Percentiles rank a stretch among this genome's conserved stretches.
Evolutionary conservation across 2,888 invertebrate genomes (phyloP).

Genomic region (Scotopteryx bipunctaria): DNA sequence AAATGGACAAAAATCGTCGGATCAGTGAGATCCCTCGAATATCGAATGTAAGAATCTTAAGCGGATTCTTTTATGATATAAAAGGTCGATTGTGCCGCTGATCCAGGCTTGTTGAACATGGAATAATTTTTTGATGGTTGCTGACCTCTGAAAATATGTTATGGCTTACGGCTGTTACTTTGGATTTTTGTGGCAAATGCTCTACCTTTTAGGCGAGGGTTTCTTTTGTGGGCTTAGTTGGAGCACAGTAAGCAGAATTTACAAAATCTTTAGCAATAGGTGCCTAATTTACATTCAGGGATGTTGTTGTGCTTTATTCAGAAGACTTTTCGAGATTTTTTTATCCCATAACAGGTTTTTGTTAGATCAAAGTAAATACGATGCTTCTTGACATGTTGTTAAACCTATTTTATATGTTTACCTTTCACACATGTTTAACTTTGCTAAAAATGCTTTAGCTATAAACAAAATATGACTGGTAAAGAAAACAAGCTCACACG

Average conservation of each 20-base stretch:
- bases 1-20: constrained; percentile 71
- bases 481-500: constrained; percentile 17
- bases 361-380: too few species aligned
- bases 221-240: constrained; percentile 23
- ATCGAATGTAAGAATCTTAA: constrained; percentile 60
- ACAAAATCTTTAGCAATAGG: neutral
- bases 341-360: too few species aligned
- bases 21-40: constrained; percentile 57
- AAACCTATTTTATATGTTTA: too few species aligned
- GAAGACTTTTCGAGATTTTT: too few species aligned
- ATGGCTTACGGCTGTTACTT: constrained; percentile 25
- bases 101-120: constrained; percentile 43
- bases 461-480: neutral
- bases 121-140: constrained; percentile 40
- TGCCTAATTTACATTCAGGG: neutral
- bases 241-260: constrained; percentile 8
- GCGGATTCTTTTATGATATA: constrained; percentile 62
- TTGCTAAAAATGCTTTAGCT: neutral
- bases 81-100: constrained; percentile 54
- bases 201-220: constrained; percentile 24
- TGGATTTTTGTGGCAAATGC: constrained; percentile 19
- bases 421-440: too few species aligned
- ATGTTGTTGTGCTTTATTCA: too few species aligned
- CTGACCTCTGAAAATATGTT: constrained; percentile 38
- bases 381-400: too few species aligned